Evolutionary conservation across 2,113 vertebrate species (phyloP).

Genomic region (Tragelaphus strepsiceros): DNA sequence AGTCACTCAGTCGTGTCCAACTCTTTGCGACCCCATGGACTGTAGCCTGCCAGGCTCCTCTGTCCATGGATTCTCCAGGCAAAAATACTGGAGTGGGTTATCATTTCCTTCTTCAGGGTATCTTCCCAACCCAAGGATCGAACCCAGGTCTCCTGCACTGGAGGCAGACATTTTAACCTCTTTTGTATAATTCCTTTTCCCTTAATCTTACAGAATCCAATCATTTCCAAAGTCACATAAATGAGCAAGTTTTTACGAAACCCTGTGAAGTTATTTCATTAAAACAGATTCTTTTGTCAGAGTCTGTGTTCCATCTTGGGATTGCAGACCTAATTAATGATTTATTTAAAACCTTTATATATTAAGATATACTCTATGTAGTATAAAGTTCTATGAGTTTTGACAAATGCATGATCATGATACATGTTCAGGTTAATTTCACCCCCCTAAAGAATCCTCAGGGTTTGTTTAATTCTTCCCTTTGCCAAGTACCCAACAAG

Average conservation of each 20-base stretch:
- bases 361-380: neutral
- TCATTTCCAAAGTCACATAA: neutral
- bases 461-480: neutral
- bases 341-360: neutral
- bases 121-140: fast-evolving
- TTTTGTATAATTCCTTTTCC: neutral
- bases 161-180: too few relatives aligned
- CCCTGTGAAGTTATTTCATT: neutral
- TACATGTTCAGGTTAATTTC: neutral
- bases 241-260: neutral
- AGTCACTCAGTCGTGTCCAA: too few relatives aligned
- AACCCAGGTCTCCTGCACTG: too few relatives aligned
- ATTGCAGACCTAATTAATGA: neutral
- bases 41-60: too few relatives aligned
- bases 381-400: neutral
- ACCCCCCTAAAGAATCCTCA: neutral
- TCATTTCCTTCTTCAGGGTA: too few relatives aligned
- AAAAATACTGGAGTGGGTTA: too few relatives aligned
- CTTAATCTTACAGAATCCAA: neutral
- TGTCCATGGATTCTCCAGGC: too few relatives aligned
- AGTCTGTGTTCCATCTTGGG: neutral
- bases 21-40: too few relatives aligned
- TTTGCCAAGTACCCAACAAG: neutral
- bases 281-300: neutral
- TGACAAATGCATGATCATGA: neutral